These are phyloP conservation scores for Dendrolimus pini DNA, from an alignment of 2,888 invertebrate genomes.

Conservation along the genomic window DNA sequence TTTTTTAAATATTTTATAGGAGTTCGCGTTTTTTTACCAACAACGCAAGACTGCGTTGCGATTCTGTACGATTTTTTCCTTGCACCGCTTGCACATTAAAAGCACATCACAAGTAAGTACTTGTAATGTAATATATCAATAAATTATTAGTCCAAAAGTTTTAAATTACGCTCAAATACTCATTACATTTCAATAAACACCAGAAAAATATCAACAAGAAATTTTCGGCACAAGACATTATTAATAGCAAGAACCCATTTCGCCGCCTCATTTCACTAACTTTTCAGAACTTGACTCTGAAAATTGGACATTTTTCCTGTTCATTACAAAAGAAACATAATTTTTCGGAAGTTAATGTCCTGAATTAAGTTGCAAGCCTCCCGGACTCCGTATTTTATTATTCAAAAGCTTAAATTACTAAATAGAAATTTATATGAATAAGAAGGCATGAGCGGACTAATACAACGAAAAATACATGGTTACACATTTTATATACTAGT, in stretches of 20 bases:
- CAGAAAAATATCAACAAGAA: background rate
- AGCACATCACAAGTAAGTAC: no score
- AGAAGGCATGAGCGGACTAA: background rate
- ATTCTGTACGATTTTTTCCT: no score
- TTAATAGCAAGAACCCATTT: background rate
- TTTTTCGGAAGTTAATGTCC: background rate
- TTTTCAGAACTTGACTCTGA: background rate
- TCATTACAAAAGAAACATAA: background rate
- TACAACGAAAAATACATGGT: no score
- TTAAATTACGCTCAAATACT: no score
- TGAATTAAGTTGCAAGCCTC: background rate
- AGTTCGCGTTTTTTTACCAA: no score
- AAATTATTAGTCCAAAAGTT: no score
- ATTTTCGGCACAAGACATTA: background rate
- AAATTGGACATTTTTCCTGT: background rate
- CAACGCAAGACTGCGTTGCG: no score
- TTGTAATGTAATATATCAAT: no score
- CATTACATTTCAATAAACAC: no score
- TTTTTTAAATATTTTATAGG: no score
- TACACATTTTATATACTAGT: no score
- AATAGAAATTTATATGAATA: background rate
- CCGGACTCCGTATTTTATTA: background rate
- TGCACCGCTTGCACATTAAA: no score
- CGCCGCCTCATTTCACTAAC: background rate
- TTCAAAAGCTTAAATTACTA: background rate